These are phyloP conservation scores for Spea multiplicata DNA, from an alignment of 2,113 vertebrate genomes.

Conservation along the genomic window DNA sequence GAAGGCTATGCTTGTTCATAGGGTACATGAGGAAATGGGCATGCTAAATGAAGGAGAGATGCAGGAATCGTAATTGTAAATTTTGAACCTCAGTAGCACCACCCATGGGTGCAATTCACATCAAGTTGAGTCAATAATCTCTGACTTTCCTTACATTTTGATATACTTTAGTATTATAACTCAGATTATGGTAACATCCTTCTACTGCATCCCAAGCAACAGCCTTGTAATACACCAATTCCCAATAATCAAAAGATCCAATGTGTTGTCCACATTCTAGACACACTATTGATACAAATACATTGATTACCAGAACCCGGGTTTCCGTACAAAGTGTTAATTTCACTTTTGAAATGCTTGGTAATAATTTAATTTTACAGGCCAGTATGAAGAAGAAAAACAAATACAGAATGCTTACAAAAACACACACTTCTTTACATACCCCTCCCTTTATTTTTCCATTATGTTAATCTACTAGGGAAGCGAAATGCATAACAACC, in stretches of 20 bases:
- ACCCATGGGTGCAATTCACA: background rate
- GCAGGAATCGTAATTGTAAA: background rate
- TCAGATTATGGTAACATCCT: too few relatives aligned
- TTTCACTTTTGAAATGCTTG: constrained; percentile 67
- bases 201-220: too few relatives aligned
- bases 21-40: too few relatives aligned
- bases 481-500: constrained; percentile 50
- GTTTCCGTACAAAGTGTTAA: constrained; percentile 62
- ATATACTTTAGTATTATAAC: background rate
- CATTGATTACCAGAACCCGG: constrained; percentile 61
- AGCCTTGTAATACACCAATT: constrained; percentile 21
- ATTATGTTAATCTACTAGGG: constrained; percentile 47
- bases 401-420: constrained; percentile 41
- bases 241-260: constrained; percentile 44
- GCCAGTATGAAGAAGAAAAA: constrained; percentile 54
- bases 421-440: constrained; percentile 36
- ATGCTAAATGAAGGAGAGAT: too few relatives aligned
- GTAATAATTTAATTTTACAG: constrained; percentile 60
- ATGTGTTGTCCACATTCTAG: constrained; percentile 61
- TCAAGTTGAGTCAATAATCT: background rate
- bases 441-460: background rate
- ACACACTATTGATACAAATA: constrained; percentile 57
- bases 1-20: too few relatives aligned
- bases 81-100: background rate
- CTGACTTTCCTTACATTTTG: background rate